A percentile compares a stretch with the other conserved stretches of the same genome.
Conservation (phyloP, 2,113 vertebrate species). For the Oplegnathus fasciatus region DNA sequence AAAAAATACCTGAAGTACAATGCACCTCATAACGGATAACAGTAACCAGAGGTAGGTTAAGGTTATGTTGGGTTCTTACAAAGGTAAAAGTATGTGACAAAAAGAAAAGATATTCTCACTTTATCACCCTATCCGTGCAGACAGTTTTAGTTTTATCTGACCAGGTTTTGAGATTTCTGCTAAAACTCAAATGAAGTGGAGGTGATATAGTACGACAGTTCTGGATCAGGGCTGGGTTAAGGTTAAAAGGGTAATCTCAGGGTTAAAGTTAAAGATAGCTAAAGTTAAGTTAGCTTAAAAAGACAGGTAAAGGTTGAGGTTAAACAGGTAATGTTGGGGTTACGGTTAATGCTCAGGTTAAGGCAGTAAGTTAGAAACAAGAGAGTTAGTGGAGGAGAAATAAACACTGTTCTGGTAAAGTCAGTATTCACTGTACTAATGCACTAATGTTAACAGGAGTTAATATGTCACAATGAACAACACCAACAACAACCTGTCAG, state of each 20-base stretch:
- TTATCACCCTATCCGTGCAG: too few relatives aligned
- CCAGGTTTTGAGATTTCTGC: too few relatives aligned
- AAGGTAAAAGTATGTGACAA: too few relatives aligned
- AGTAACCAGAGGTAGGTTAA: not conserved
- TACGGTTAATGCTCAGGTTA: constrained; percentile 13
- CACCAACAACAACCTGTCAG: too few relatives aligned
- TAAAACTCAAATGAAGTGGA: too few relatives aligned
- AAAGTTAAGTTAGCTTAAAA: not conserved
- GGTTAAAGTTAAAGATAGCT: not conserved
- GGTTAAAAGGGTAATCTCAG: too few relatives aligned
- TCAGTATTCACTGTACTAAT: not conserved
- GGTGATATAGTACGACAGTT: too few relatives aligned
- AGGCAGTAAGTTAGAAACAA: not conserved
- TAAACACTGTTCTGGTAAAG: not conserved
- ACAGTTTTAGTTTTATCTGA: not conserved
- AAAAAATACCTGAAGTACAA: too few relatives aligned
- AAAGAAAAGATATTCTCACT: too few relatives aligned
- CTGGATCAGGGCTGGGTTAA: too few relatives aligned
- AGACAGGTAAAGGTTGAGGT: not conserved
- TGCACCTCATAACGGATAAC: too few relatives aligned
- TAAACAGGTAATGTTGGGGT: not conserved
- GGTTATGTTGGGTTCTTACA: not conserved
- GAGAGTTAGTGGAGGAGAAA: not conserved
- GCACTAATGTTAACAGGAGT: not conserved
- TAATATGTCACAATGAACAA: not conserved